phyloP scores from a whole-genome alignment of 2,797 vertebrate genomes.

The Morelia viridis region DNA sequence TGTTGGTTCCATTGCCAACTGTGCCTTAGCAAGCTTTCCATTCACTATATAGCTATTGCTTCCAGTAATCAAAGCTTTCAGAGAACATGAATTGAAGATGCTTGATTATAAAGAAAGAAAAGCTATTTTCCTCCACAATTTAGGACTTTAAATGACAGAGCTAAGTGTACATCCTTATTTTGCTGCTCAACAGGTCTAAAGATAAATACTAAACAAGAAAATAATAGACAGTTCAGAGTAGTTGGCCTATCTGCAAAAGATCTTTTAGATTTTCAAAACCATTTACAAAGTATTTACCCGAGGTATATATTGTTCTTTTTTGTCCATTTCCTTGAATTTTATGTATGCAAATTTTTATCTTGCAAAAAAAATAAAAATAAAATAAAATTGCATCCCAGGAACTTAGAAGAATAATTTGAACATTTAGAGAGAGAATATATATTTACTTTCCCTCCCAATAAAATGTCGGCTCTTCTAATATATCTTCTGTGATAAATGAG shows the following conservation, averaged over 20 bases:
- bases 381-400: constrained; percentile 11
- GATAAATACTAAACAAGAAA: neutral
- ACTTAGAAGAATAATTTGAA: constrained; percentile 10
- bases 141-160: neutral
- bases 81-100: neutral
- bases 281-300: neutral
- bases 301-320: neutral
- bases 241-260: neutral
- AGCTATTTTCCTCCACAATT: neutral
- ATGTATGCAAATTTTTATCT: constrained; percentile 28
- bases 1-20: neutral
- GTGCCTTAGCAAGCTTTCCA: neutral
- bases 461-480: neutral
- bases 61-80: neutral
- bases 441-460: neutral
- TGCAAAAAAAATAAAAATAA: neutral
- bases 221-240: neutral
- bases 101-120: neutral
- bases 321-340: constrained; percentile 15
- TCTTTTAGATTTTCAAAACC: neutral
- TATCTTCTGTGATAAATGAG: neutral
- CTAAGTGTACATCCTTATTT: neutral
- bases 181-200: neutral
- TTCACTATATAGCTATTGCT: neutral
- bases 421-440: neutral